phyloP scores from a whole-genome alignment of 2,797 vertebrate species.

The Aulostomus chinensis region DNA sequence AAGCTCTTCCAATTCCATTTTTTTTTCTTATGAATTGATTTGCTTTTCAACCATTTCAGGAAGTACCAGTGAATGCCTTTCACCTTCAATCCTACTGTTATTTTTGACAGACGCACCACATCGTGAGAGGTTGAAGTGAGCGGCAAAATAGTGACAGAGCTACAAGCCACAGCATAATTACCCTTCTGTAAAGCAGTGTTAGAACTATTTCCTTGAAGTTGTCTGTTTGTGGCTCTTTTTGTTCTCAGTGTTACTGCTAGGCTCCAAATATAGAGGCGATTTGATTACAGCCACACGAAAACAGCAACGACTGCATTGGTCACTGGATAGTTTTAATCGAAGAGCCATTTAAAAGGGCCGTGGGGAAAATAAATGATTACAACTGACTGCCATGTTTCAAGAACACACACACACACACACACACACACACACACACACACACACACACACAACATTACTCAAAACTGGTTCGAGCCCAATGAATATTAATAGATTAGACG shows the following conservation, averaged over 20 bases:
- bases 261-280: background rate
- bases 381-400: background rate
- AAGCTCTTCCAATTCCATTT: too few species aligned
- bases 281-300: background rate
- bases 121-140: too few species aligned
- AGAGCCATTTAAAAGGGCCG: background rate
- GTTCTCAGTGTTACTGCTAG: conserved; percentile 2
- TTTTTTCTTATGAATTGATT: too few species aligned
- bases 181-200: background rate
- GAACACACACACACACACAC: background rate
- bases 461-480: too few species aligned
- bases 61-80: too few species aligned
- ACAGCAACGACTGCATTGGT: background rate
- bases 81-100: too few species aligned
- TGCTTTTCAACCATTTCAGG: too few species aligned
- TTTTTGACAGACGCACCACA: too few species aligned
- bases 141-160: background rate
- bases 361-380: conserved; percentile 1
- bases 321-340: background rate
- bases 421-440: background rate
- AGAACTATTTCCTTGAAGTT: background rate
- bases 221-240: background rate
- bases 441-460: too few species aligned
- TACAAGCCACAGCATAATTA: background rate
- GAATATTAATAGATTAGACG: too few species aligned